Conservation (phyloP, 2,888 invertebrate species). For the Acanthosepion pharaonis region DNA sequence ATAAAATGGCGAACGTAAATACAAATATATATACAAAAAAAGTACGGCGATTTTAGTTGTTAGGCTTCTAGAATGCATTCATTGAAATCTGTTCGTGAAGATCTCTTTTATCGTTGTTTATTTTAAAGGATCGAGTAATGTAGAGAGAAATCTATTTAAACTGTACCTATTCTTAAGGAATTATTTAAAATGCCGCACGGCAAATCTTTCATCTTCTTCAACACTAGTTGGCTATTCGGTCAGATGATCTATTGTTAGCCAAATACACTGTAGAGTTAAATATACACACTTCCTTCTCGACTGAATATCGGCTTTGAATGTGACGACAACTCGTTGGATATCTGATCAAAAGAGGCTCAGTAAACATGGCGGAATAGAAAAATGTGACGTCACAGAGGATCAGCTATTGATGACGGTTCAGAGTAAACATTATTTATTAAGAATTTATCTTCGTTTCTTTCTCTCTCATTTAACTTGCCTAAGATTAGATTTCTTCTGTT, state of each 20-base stretch:
- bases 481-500: not conserved
- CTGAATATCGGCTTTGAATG: not conserved
- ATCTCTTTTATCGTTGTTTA: not conserved
- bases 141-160: not conserved
- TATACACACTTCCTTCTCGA: slow-evolving; percentile 7
- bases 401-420: not conserved
- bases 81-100: not conserved
- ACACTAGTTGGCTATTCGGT: not conserved
- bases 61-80: not conserved
- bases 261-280: not conserved
- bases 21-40: not conserved
- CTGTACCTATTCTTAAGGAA: not conserved
- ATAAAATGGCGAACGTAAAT: not conserved
- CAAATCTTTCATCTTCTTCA: slow-evolving; percentile 21
- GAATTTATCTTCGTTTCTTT: not conserved
- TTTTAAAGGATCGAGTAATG: not conserved
- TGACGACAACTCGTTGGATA: slow-evolving; percentile 10
- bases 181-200: not conserved
- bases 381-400: not conserved
- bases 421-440: not conserved
- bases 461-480: not conserved
- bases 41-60: not conserved
- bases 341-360: not conserved
- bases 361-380: not conserved
- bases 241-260: not conserved